A percentile compares a stretch with the other conserved stretches of the same genome.
Conservation (phyloP, 2,797 vertebrate species). For the Moxostoma hubbsi region DNA sequence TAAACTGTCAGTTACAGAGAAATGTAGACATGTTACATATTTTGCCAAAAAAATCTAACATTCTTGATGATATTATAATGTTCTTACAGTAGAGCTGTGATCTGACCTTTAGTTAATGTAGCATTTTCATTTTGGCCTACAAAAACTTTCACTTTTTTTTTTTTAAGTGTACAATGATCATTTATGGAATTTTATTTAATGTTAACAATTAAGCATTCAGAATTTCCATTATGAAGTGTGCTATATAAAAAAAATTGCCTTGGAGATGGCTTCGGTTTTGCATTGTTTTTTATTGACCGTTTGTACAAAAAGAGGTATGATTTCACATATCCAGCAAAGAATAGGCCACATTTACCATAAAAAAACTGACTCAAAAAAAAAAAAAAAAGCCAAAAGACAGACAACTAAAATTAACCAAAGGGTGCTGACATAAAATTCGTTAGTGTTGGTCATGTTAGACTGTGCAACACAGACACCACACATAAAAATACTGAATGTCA, state of each 20-base stretch:
- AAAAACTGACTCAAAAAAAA: conserved; percentile 21
- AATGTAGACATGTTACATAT: no score
- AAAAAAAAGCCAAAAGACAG: not conserved
- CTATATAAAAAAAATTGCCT: no score
- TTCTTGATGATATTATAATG: no score
- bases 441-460: conserved; percentile 47
- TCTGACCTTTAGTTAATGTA: no score
- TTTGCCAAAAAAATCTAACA: no score
- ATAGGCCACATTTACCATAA: conserved; percentile 54
- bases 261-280: conserved; percentile 11
- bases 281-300: conserved; percentile 57
- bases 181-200: no score
- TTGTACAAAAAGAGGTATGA: conserved; percentile 64
- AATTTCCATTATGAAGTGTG: no score
- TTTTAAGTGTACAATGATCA: no score
- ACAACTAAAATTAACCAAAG: not conserved
- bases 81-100: not conserved
- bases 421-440: conserved; percentile 17
- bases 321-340: conserved; percentile 59
- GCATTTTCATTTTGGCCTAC: not conserved
- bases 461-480: conserved; percentile 27
- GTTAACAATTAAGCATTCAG: no score
- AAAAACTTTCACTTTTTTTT: not conserved
- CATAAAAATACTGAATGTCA: conserved; percentile 11
- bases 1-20: no score